Conservation (phyloP, 2,888 invertebrate species). For the Athalia cordata region DNA sequence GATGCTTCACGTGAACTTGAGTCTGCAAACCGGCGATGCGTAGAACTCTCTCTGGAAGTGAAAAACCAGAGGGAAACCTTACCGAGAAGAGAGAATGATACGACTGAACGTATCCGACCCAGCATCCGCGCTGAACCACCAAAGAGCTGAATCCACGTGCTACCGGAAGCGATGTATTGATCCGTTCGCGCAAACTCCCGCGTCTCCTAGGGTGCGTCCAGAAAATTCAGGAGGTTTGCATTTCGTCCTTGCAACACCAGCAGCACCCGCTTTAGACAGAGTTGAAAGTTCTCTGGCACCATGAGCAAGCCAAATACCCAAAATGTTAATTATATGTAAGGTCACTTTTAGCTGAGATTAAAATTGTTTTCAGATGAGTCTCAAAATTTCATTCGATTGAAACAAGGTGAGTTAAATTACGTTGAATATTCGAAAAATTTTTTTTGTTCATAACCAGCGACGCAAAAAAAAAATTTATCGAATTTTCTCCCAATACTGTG, state of each 20-base stretch:
- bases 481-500: too few species aligned
- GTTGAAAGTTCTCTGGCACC: constrained; percentile 28
- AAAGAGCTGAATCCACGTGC: constrained; percentile 63
- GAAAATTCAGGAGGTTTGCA: constrained; percentile 36
- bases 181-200: constrained; percentile 68
- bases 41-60: neutral
- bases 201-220: constrained; percentile 35
- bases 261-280: constrained; percentile 16
- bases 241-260: constrained; percentile 5
- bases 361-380: too few species aligned
- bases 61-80: constrained; percentile 20
- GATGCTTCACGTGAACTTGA: constrained; percentile 13
- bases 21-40: neutral
- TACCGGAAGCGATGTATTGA: constrained; percentile 64
- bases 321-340: neutral
- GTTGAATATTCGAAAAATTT: too few species aligned
- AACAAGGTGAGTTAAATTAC: too few species aligned
- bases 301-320: neutral
- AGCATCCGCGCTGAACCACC: constrained; percentile 50
- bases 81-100: constrained; percentile 39
- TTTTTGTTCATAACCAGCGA: too few species aligned
- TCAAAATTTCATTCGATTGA: too few species aligned
- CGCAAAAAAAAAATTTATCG: too few species aligned
- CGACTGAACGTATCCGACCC: constrained; percentile 41
- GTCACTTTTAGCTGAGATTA: neutral